Base-by-base conservation (phyloP, 2,797 vertebrate genomes). In the Centropyge bicolor region DNA sequence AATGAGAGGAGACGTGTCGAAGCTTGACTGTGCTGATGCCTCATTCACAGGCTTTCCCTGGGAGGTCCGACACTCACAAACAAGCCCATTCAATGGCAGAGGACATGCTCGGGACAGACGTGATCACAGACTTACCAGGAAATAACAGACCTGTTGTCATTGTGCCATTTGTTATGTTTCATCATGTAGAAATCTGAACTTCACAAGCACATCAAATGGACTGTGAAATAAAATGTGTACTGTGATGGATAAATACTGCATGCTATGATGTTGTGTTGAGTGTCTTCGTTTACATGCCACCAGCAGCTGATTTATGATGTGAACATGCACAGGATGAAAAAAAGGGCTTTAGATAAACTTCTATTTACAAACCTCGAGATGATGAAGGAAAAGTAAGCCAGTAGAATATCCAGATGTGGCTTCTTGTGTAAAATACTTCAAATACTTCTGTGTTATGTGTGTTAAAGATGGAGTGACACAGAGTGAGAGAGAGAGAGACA, bases 21-120 rank as follows among this genome's bases (percentile, higher is more conserved):
- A 88, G 92, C 95, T 84, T 92, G 95, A 95, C 87, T 85, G 27
- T 80, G 84, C 83, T 61, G 88, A 92, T 76, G 86, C 82, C 77
- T 89, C 84, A 81, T 89, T 92, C 87, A 71, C 76, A 55, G 73
- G 80, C 74, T 83, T 86, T 86, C 79, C 82, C 83, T 84, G 83
- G 83, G 82, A 92, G 89, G 87, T 86, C 81, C 56, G 70, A 76
- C 69, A 51, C 79, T 82, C 83, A 83, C 79, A 91, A 89, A 93
- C 90, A 91, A 83, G 86, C 73, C 86, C 71, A 80, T 86, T 91
- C 82, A 90, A 86, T 35, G 61, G 22, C 81, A 52, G 71, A 71
- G 71, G 77, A 78, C 77, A 69, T 20, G 64, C 79, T 73, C 80
- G 4, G 27, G 65, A 91, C 69, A 83, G 82, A 85, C 70, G 22